These are phyloP conservation scores for Diplolepis rosae DNA, from an alignment of 2,888 invertebrate genomes.

Conservation along the genomic window DNA sequence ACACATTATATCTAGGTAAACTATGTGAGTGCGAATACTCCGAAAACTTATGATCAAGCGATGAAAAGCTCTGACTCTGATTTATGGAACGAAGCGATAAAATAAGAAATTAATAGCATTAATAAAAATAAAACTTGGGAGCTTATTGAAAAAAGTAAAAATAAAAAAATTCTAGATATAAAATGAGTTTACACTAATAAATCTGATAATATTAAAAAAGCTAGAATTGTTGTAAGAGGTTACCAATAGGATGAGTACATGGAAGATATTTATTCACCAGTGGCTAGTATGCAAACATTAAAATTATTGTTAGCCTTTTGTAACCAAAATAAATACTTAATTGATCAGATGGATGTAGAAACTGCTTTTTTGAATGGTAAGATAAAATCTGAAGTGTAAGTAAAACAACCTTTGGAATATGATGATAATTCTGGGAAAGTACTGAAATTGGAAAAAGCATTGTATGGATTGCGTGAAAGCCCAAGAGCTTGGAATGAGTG, in stretches of 20 bases:
- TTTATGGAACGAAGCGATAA: conserved; percentile 41
- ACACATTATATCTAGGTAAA: conserved; percentile 39
- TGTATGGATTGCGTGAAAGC: too few relatives aligned
- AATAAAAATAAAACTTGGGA: conserved; percentile 45
- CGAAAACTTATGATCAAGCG: conserved; percentile 34
- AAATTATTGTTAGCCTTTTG: conserved; percentile 42
- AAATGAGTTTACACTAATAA: conserved; percentile 46
- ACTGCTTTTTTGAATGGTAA: too few relatives aligned
- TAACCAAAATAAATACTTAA: too few relatives aligned
- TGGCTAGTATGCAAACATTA: conserved; percentile 43
- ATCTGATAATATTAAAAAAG: conserved; percentile 33
- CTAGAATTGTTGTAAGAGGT: conserved; percentile 45
- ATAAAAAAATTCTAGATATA: conserved; percentile 40
- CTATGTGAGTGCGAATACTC: conserved; percentile 38
- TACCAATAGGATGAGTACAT: conserved; percentile 44
- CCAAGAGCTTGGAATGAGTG: too few relatives aligned
- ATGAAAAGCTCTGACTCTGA: conserved; percentile 32
- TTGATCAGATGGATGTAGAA: too few relatives aligned
- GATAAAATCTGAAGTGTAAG: too few relatives aligned
- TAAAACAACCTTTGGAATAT: too few relatives aligned
- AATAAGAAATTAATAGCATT: conserved; percentile 42
- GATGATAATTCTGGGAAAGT: too few relatives aligned
- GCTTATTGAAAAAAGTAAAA: conserved; percentile 37
- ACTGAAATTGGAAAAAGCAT: too few relatives aligned
- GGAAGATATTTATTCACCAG: conserved; percentile 44